Evolutionary conservation across 2,888 invertebrate genomes (phyloP).

Genomic region (Hypsopygia costalis): DNA sequence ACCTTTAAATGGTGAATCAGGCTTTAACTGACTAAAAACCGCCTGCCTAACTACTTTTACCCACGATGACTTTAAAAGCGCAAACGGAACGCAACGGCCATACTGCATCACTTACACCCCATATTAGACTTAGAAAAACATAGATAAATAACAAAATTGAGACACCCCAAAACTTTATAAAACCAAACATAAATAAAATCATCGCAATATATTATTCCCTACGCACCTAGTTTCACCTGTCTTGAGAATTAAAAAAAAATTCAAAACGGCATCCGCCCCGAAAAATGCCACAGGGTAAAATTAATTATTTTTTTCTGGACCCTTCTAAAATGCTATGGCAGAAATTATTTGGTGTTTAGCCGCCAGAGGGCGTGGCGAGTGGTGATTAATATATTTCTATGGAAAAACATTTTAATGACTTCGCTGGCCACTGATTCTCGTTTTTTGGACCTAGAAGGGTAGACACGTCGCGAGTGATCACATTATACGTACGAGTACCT

Average conservation of each 20-base stretch:
- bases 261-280: slow-evolving; percentile 43
- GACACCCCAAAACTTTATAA: slow-evolving; percentile 27
- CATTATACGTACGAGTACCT: neutral
- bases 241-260: slow-evolving; percentile 31
- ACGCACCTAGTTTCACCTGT: slow-evolving; percentile 59
- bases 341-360: slow-evolving; percentile 79
- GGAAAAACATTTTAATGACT: slow-evolving; percentile 71
- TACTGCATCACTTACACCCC: too few species aligned
- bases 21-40: too few species aligned
- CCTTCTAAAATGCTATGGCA: slow-evolving; percentile 62
- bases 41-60: too few species aligned
- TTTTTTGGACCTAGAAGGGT: slow-evolving; percentile 21
- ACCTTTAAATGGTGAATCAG: too few species aligned
- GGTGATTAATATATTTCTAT: slow-evolving; percentile 76
- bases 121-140: too few species aligned
- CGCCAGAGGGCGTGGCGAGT: slow-evolving; percentile 63
- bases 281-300: slow-evolving; percentile 65
- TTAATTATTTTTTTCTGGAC: slow-evolving; percentile 69
- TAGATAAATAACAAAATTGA: slow-evolving; percentile 31
- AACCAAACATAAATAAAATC: slow-evolving; percentile 36
- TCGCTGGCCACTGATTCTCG: slow-evolving; percentile 38
- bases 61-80: too few species aligned
- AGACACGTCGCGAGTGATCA: neutral
- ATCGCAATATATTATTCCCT: slow-evolving; percentile 42
- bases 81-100: too few species aligned